Base-by-base conservation (phyloP, 2,888 invertebrate genomes). In the Hydrotaea diabolus region DNA sequence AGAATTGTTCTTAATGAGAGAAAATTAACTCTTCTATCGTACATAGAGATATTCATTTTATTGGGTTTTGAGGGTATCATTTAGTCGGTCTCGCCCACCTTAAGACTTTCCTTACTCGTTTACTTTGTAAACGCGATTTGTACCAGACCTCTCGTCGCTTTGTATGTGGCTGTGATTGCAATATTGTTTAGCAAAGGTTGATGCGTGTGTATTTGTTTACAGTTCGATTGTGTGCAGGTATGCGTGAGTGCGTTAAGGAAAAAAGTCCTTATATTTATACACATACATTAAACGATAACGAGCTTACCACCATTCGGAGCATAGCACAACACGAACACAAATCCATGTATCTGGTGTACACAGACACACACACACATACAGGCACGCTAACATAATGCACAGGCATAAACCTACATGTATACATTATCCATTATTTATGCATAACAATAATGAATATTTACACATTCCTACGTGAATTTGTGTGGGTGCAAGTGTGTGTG, bases 381-480 rank as follows among this genome's bases (percentile, higher is more conserved):
- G 19, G 17, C 26, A 74, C 39, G 13, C 55, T 39, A 39, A 71
- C 39, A 66, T 39, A 39, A 39, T 39, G 39, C 64, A 66, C 78
- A 49, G n/a, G 21, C 36, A 62, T 46, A 79, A 73, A 79, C 39
- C 49, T 66, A 76, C 43, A 80, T 36, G 57, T 53, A 73, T 77
- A 79, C 87, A 87, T 78, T 72, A 78, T 78, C 71, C 89, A 89
- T 90, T 90, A 90, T 90, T 90, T 91, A 90, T 90, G 90, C 91
- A 91, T 90, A 90, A 91, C 91, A 91, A 90, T 91, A 90, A 90
- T 90, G 90, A 90, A 90, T 91, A 91, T 90, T 90, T 78, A 53
- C 77, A 78, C 69, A 69, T 69, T 66, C n/a, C 4, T 23, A 69
- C 62, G 36, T 36, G 36, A 31, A 62, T 62, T 23, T 59, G 13